Evolutionary conservation across 1,140 invertebrate genomes (phyloP).

Genomic region (Harlomillsia oculata): DNA sequence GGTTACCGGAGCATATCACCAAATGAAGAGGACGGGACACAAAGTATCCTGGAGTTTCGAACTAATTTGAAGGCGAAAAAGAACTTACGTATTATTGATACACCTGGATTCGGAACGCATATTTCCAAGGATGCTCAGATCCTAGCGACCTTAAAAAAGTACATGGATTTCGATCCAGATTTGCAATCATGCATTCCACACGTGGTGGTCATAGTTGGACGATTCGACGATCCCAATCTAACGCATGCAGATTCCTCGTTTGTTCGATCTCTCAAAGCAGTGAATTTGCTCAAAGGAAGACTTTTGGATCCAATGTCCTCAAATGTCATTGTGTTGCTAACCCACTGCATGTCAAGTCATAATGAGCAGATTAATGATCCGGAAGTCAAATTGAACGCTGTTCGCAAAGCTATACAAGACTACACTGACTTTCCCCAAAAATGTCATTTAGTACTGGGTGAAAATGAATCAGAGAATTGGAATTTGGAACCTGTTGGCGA

Average conservation of each 20-base stretch:
- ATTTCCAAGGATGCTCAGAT: constrained; percentile 18
- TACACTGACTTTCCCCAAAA: constrained; percentile 15
- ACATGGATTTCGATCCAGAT: constrained; percentile 12
- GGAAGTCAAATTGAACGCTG: background rate
- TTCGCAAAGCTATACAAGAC: constrained; percentile 4
- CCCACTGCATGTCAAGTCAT: constrained; percentile 22
- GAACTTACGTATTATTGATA: constrained; percentile 25
- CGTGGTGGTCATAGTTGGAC: constrained; percentile 10
- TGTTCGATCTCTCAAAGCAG: constrained; percentile 11
- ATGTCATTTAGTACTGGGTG: constrained; percentile 16
- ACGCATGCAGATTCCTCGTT: constrained; percentile 7
- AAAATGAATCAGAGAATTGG: constrained; percentile 21
- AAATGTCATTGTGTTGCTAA: constrained; percentile 25
- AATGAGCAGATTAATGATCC: background rate
- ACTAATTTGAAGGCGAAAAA: background rate
- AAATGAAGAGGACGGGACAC: background rate
- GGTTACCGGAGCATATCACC: constrained; percentile 17
- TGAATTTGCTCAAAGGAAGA: constrained; percentile 16
- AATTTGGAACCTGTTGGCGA: constrained; percentile 1
- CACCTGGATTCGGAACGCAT: constrained; percentile 16
- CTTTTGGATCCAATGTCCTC: constrained; percentile 15
- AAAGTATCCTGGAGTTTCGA: constrained; percentile 15
- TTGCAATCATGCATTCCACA: constrained; percentile 17
- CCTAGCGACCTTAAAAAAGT: constrained; percentile 22
- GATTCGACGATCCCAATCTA: constrained; percentile 13